Base-by-base conservation (phyloP, 2,113 vertebrate genomes). In the Ceuthmochares aereus region DNA sequence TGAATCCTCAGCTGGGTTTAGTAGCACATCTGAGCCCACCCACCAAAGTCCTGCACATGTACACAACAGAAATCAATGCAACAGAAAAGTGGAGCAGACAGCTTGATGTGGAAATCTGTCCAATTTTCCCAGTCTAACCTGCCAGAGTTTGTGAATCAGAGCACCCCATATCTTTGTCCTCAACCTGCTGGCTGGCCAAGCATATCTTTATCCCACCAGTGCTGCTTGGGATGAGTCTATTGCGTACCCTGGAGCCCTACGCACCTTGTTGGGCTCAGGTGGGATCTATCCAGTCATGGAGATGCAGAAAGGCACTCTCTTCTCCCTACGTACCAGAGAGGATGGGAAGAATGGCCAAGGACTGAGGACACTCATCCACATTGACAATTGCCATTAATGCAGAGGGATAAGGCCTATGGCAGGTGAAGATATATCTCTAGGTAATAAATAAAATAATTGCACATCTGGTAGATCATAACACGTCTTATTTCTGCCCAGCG, bases 201-300 rank as follows among this genome's bases (percentile, higher is more conserved):
- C 11, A 36, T 18, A 25, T 45, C 34, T 60, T 20, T 32, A 36
- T 3, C 7, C 34, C 19, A 52, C 20, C 14, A 27, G 9, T 60
- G 26, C 52, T 75, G 51, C 60, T 72, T 49, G 63, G 34, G 10
- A 51, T 4, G 0, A 1, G 0, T 51, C 47, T 55, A 52, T 40
- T 1, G 8, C 30, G 3, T 4, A 16, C 6, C 1, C 12, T 2
- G 1, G 69, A 83, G 42, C 62, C 21, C 21, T 26, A 1, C 11
- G 12, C 19, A 17, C 6, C 25, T 12, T 54, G 5, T 7, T 29
- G 23, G 5, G 22, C 68, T 70, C 29, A 15, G 10, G 5, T 36
- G 36, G 73, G 20, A 59, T 19, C 47, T 60, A 4, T 59, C 36
- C 52, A 72, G 47, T 9, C 34, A n/a, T 7, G 10, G 27, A 34